These are phyloP conservation scores for Diphyllodes magnificus DNA, from an alignment of 2,113 vertebrate genomes.

Conservation along the genomic window DNA sequence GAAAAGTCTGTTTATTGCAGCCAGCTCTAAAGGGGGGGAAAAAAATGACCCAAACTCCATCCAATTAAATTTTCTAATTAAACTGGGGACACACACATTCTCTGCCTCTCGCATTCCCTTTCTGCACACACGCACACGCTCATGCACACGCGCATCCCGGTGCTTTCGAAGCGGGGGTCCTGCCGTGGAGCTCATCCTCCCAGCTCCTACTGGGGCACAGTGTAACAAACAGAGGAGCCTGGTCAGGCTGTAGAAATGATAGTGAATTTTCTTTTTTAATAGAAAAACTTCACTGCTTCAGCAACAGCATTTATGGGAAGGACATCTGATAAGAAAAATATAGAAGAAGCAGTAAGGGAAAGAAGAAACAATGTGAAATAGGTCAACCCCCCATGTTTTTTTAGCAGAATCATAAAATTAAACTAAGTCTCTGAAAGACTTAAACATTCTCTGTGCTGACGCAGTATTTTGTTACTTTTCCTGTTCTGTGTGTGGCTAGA, in stretches of 20 bases:
- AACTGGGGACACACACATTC: constrained; percentile 51
- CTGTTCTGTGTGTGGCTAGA: neutral
- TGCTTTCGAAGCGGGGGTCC: neutral
- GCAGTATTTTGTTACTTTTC: neutral
- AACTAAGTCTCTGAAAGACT: neutral
- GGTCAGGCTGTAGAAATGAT: neutral
- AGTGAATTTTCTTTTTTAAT: neutral
- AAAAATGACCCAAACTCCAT: constrained; percentile 45
- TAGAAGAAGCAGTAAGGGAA: neutral
- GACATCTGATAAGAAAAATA: neutral
- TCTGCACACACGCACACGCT: neutral
- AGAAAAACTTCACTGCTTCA: neutral
- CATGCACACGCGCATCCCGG: accelerated
- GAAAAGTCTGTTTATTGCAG: constrained; percentile 70
- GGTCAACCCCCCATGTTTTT: neutral
- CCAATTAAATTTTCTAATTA: constrained; percentile 71
- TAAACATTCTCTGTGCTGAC: neutral
- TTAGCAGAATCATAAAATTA: neutral
- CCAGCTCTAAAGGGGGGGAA: neutral
- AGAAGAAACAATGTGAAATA: neutral
- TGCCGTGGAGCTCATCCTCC: neutral
- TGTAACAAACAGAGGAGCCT: neutral
- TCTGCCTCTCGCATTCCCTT: neutral
- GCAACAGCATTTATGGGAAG: neutral
- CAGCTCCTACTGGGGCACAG: neutral